These are phyloP conservation scores for Psephotus haematonotus DNA, from an alignment of 2,113 vertebrate genomes.

Conservation along the genomic window DNA sequence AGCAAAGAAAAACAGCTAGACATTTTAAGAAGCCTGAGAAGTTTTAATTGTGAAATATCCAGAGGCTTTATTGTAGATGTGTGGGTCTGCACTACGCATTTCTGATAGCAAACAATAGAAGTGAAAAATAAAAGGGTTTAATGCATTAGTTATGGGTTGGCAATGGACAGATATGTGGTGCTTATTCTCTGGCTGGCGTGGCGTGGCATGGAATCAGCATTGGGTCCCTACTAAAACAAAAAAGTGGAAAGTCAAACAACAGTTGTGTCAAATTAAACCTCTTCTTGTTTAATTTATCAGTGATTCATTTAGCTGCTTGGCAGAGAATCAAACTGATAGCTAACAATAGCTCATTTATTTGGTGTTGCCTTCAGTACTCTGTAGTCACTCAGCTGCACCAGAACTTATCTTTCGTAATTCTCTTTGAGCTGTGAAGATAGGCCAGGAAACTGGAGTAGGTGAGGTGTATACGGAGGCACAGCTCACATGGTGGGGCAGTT, in stretches of 20 bases:
- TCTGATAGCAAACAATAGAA: conserved; percentile 29
- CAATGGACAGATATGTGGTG: not conserved
- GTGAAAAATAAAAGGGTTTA: conserved; percentile 34
- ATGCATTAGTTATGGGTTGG: conserved; percentile 17
- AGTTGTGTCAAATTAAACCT: conserved; percentile 57
- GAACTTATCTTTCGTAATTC: conserved; percentile 59
- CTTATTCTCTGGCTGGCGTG: not conserved
- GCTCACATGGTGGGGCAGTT: not conserved
- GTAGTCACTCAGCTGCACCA: conserved; percentile 32
- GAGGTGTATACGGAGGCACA: conserved; percentile 1
- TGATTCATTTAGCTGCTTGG: conserved; percentile 53
- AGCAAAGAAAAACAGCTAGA: not conserved
- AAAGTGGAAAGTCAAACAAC: conserved; percentile 57
- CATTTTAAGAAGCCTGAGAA: not conserved
- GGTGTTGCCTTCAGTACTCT: conserved; percentile 28
- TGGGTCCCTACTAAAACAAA: conserved; percentile 38
- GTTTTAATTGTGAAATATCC: conserved; percentile 12
- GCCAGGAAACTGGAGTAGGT: conserved; percentile 40
- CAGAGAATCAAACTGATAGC: conserved; percentile 47
- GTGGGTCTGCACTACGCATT: not conserved
- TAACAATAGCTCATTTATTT: conserved; percentile 64
- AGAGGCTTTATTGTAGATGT: not conserved
- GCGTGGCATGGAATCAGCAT: not conserved
- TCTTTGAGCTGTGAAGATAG: conserved; percentile 49
- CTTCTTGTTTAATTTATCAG: conserved; percentile 61